Evolutionary conservation across 2,113 vertebrate genomes (phyloP), one percentile per base, ranked within the genome.

Genomic region (Vicugna pacos): DNA sequence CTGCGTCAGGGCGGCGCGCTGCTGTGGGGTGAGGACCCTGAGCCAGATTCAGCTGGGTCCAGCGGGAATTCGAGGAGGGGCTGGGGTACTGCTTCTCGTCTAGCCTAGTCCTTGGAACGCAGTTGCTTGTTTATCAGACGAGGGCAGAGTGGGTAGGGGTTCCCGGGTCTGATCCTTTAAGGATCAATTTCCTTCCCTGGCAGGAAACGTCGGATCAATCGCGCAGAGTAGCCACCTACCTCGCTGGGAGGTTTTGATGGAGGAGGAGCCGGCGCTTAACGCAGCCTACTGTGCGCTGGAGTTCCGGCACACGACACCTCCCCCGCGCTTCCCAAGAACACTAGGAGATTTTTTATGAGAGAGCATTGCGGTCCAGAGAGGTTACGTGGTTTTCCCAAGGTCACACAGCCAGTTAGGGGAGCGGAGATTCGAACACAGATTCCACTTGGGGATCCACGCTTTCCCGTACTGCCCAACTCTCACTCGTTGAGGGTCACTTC

Each of bases 31-130:
- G 20, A 62, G 26, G 10, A 56, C 62, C 32, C 52, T 0, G 26
- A 46, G n/a, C 42, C 12, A 5, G 54, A 46, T 11, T 28, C 81
- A 8, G 48, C 46, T 5, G 0, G 5, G 35, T 24, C 5, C 0
- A 1, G 35, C 8, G 3, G 56, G 60, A 38, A 38, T 24, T 38
- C 13, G 24, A 6, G 2, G 93, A 84, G 42, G 85, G 92, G 92
- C 89, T 86, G 1, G 32, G 70, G 24, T n/a, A 7, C 62, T 2
- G 35, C 64, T 84, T 60, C 52, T 12, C 1, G 0, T 6, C 32
- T 54, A 7, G 32, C n/a, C 20, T 14, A 6, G 64, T 46, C 60
- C 20, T 42, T 24, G n/a, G 20, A 35, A 67, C 69, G 20, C 42
- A 3, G 48, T 42, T 52, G 67, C 56, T 35, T 8, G 60, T 48